Percentiles rank a stretch among this genome's conserved stretches.
Conservation (phyloP, 2,888 invertebrate genomes). For the Acanthosepion esculentum region DNA sequence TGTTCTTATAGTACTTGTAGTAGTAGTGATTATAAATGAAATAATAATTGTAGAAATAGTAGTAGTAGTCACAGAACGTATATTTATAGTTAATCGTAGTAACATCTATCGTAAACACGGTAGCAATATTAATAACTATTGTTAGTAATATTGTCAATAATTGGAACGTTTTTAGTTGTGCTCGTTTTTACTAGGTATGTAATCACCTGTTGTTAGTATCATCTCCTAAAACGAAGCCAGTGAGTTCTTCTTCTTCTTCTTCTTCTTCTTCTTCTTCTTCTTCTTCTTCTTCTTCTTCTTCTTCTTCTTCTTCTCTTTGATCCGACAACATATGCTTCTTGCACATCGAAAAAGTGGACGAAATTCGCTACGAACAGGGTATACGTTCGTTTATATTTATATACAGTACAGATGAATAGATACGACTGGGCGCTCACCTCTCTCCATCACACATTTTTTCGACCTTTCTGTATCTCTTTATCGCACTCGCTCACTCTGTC, state of each 20-base stretch:
- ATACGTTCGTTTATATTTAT: too few species aligned
- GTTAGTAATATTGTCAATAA: background rate
- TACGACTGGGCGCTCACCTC: background rate
- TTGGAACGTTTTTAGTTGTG: background rate
- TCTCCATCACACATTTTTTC: background rate
- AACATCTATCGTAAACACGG: background rate
- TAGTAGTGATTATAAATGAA: background rate
- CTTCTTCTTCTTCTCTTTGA: background rate
- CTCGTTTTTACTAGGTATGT: background rate
- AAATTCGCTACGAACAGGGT: too few species aligned
- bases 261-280: background rate
- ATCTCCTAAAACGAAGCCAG: background rate
- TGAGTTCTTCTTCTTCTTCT: background rate
- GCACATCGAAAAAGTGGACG: too few species aligned
- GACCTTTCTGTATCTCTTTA: background rate
- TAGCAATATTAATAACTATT: background rate
- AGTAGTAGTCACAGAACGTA: background rate
- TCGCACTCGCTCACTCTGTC: background rate
- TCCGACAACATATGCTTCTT: background rate
- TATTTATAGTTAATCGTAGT: background rate
- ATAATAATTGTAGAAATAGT: background rate
- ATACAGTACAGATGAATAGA: too few species aligned
- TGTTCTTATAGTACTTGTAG: background rate
- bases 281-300: background rate
- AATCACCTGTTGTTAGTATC: background rate